These are phyloP conservation scores for Dendrolimus punctatus DNA, from an alignment of 1,140 invertebrate species.

Conservation along the genomic window DNA sequence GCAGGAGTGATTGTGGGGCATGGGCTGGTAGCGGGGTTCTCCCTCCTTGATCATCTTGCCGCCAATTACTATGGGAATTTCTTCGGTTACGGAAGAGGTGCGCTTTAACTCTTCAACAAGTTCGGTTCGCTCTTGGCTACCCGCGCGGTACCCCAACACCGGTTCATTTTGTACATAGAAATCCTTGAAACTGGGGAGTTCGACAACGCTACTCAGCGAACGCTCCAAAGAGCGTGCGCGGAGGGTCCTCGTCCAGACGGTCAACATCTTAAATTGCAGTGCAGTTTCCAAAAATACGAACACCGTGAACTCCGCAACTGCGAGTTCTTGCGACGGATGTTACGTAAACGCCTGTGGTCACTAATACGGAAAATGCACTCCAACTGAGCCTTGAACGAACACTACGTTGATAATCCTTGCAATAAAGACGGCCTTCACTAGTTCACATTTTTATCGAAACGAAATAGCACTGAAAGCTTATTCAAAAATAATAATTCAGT, in stretches of 20 bases:
- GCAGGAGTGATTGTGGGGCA: conserved; percentile 91
- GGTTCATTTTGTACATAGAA: conserved; percentile 87
- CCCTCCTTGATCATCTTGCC: conserved; percentile 87
- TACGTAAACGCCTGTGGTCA: conserved; percentile 28
- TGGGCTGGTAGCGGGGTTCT: conserved; percentile 79
- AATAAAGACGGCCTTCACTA: conserved; percentile 36
- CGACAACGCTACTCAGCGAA: conserved; percentile 75
- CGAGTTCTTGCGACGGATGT: conserved; percentile 7
- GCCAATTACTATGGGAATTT: conserved; percentile 95
- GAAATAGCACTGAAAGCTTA: conserved; percentile 11
- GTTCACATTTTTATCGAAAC: conserved; percentile 10
- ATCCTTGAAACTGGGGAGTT: conserved; percentile 76
- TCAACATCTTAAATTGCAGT: conserved; percentile 29
- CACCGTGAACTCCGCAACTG: conserved; percentile 1
- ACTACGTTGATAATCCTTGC: conserved; percentile 13
- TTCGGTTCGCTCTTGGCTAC: conserved; percentile 85
- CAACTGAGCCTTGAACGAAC: conserved; percentile 26
- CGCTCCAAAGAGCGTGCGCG: conserved; percentile 51
- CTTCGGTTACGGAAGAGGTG: conserved; percentile 78
- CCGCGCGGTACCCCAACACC: conserved; percentile 84
- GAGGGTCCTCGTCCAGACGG: conserved; percentile 26
- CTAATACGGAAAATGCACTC: conserved; percentile 21
- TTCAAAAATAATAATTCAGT: background rate
- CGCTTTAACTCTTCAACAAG: conserved; percentile 82
- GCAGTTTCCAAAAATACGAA: conserved; percentile 1